These are phyloP conservation scores for Aldabrachelys gigantea DNA, from an alignment of 2,113 vertebrate genomes.

Conservation along the genomic window DNA sequence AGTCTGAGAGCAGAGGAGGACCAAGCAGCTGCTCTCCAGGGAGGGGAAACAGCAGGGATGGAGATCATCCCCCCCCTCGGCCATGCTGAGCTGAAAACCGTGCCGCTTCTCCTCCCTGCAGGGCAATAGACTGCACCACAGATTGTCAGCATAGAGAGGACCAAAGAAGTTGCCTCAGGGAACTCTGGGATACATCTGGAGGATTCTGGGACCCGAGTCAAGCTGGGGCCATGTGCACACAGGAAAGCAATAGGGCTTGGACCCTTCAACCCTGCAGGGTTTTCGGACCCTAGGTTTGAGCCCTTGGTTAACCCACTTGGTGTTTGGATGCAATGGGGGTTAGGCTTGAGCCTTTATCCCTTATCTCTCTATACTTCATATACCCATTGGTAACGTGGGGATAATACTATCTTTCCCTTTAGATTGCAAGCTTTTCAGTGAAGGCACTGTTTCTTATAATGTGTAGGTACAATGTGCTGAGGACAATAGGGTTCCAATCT, in stretches of 20 bases:
- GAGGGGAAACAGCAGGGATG: background rate
- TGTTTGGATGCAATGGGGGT: no score
- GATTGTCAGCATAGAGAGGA: background rate
- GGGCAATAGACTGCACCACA: background rate
- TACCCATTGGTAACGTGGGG: background rate
- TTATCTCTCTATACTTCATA: background rate
- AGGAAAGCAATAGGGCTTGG: background rate
- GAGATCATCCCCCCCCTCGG: background rate
- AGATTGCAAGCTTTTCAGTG: background rate
- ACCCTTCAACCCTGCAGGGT: background rate
- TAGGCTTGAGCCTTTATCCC: background rate
- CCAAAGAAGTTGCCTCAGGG: background rate
- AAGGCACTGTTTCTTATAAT: background rate
- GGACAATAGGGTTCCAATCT: background rate
- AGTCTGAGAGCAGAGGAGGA: background rate
- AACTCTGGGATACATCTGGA: background rate
- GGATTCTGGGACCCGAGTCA: background rate
- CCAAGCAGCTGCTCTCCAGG: no score
- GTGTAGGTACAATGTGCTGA: background rate
- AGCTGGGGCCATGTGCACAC: background rate
- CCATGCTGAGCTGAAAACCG: background rate
- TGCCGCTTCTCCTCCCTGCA: background rate
- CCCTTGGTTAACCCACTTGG: no score
- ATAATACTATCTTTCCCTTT: background rate
- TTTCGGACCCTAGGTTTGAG: no score